Conservation (phyloP, 2,888 invertebrate species). For the Thyatira batis region DNA sequence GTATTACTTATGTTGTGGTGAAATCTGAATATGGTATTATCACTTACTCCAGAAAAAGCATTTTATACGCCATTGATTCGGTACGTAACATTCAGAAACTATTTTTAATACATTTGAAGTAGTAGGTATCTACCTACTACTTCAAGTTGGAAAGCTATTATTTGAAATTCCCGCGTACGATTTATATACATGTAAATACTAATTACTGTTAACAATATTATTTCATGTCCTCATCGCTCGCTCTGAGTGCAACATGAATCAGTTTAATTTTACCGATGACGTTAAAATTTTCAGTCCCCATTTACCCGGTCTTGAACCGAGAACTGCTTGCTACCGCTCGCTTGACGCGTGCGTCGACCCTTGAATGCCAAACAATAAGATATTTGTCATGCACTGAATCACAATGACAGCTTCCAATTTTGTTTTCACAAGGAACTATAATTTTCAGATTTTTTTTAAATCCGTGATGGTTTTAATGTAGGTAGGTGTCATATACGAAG, state of each 20-base stretch:
- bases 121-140: no score
- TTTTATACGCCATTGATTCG: no score
- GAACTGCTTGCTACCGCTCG: conserved; percentile 37
- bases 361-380: conserved; percentile 62
- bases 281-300: conserved; percentile 44
- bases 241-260: conserved; percentile 47
- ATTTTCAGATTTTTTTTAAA: neutral
- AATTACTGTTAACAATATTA: conserved; percentile 1
- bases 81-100: neutral
- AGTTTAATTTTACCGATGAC: conserved; percentile 71
- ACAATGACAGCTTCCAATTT: conserved; percentile 38
- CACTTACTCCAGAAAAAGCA: no score
- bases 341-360: conserved; percentile 69
- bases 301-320: conserved; percentile 63
- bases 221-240: conserved; percentile 34
- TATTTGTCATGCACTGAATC: conserved; percentile 64
- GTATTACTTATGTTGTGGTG: no score
- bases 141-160: no score
- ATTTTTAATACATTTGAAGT: neutral
- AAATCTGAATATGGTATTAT: no score
- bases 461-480: neutral
- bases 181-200: neutral
- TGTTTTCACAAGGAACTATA: conserved; percentile 10
- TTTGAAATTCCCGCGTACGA: no score
- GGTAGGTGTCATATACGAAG: no score